Base-by-base conservation (phyloP, 2,113 vertebrate genomes). In the Chlorodrepanis virens region DNA sequence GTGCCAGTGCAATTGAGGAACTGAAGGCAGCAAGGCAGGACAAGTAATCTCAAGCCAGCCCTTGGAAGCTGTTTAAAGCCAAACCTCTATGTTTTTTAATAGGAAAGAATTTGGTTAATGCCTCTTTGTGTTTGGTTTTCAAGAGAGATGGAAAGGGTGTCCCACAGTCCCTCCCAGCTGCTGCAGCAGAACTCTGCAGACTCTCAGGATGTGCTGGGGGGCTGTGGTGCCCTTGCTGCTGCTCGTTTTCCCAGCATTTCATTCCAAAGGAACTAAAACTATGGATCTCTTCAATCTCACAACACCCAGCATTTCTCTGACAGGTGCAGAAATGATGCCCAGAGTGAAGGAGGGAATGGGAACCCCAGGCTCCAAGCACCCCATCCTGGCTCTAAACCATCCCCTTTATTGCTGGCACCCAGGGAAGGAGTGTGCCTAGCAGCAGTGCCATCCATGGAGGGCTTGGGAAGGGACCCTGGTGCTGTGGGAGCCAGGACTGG, bases 11-110 rank as follows among this genome's bases (percentile, higher is more conserved):
- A 27, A 33, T 28, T 20, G n/a, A 80, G 71, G 63, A 72, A 5
- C 44, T 1, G 1, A 76, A 49, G 54, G 45, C 61, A 78, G 28
- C 31, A 60, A 40, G 8, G 39, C 29, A 31, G 28, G 37, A 40
- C 8, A 28, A 42, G 49, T 2, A 5, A 22, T 12, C 37, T 77
- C 44, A 35, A 27, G 14, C 10, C 52, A 54, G 40, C 14, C 72
- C 68, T 40, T 68, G 44, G 61, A 71, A 72, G n/a, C 33, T 50
- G 42, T 61, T 68, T 61, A 57, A 82, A 80, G 50, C 7, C 33
- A 40, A 61, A 20, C 1, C 0, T 0, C 2, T 14, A 0, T 2
- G 21, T 53, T 83, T 25, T 54, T 83, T 83, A 2, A 31, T 24
- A 71, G 24, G 31, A 64, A 64, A 75, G 1, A 40, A 52, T 37